Percentiles rank a stretch among this genome's conserved stretches.
These are phyloP conservation scores for Prenolepis imparis DNA, from an alignment of 2,888 invertebrate species.

Conservation along the genomic window DNA sequence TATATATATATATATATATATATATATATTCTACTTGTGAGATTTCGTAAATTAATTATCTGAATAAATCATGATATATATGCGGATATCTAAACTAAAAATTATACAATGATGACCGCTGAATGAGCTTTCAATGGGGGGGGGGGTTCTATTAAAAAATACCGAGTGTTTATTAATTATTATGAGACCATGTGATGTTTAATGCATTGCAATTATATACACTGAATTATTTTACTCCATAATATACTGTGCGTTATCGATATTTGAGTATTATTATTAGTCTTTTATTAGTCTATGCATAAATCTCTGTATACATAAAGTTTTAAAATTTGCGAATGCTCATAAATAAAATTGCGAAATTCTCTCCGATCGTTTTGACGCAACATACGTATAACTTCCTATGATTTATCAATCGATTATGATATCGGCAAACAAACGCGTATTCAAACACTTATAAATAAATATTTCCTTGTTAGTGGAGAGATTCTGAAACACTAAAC, in stretches of 20 bases:
- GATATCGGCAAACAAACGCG: neutral
- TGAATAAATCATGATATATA: neutral
- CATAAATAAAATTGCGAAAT: slow-evolving; percentile 4
- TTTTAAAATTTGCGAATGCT: neutral
- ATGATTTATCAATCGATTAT: slow-evolving; percentile 2
- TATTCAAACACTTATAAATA: slow-evolving; percentile 36
- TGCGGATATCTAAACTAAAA: neutral
- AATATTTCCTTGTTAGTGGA: slow-evolving; percentile 4
- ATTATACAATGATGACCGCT: neutral
- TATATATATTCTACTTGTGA: neutral
- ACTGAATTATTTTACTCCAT: neutral
- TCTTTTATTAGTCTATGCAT: neutral
- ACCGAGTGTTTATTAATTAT: slow-evolving; percentile 6
- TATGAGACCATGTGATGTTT: slow-evolving; percentile 10
- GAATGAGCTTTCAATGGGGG: neutral
- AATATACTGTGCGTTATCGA: slow-evolving; percentile 14
- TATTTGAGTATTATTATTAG: neutral
- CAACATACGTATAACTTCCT: neutral
- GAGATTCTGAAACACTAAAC: slow-evolving; percentile 33
- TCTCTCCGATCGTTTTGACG: neutral
- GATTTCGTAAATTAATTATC: slow-evolving; percentile 21
- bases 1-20: too few species aligned
- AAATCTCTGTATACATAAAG: slow-evolving; percentile 4
- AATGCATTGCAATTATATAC: slow-evolving; percentile 23
- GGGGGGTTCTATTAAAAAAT: slow-evolving; percentile 25